phyloP scores from a whole-genome alignment of 2,113 vertebrate species.

The Hemiprocne comata region DNA sequence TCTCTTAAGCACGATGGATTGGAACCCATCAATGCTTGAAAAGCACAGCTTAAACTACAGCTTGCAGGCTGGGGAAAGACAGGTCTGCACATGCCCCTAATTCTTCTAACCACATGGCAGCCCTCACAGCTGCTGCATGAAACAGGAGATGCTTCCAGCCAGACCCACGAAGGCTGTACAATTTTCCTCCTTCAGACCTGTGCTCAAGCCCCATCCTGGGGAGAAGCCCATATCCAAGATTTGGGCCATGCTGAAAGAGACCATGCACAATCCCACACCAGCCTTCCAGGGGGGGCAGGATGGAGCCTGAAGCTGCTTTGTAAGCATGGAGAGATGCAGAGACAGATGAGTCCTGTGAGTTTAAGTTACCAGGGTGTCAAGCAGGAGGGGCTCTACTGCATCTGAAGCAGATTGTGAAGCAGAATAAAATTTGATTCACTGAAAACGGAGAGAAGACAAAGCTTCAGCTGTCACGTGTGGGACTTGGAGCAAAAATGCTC shows the following conservation, averaged over 20 bases:
- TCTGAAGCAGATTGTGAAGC: accelerated
- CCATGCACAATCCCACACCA: not conserved
- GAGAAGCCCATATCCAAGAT: not conserved
- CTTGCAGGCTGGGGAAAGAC: not conserved
- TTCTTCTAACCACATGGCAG: not conserved
- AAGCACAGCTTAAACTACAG: not conserved
- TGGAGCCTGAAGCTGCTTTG: not conserved
- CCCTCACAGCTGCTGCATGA: not conserved
- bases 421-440: not conserved
- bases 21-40: not conserved
- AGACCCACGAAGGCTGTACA: not conserved
- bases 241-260: not conserved
- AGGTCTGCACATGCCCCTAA: not conserved
- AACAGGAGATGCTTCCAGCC: not conserved
- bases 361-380: not conserved
- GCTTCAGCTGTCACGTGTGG: not conserved
- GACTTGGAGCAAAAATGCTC: not conserved
- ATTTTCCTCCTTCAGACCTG: not conserved
- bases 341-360: not conserved
- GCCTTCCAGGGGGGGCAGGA: accelerated
- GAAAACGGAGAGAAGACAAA: not conserved
- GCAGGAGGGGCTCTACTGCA: not conserved
- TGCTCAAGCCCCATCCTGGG: not conserved
- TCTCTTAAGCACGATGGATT: not conserved
- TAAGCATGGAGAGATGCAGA: not conserved